A percentile compares a stretch with the other conserved stretches of the same genome.
These are phyloP conservation scores for Tyrannus savana DNA, from an alignment of 2,113 vertebrate genomes.

Conservation along the genomic window DNA sequence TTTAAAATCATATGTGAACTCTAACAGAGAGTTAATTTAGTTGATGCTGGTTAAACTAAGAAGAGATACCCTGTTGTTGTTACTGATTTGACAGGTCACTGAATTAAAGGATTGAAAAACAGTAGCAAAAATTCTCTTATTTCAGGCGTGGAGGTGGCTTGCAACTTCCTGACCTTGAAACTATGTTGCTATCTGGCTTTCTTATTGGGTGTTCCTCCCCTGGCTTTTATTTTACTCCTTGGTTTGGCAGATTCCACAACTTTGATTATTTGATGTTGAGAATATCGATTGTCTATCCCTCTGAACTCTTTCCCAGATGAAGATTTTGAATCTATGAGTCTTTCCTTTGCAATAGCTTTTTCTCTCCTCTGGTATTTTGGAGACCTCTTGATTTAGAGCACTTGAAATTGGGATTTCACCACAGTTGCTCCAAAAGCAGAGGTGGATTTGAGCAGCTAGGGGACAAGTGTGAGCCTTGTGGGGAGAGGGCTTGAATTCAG, in stretches of 20 bases:
- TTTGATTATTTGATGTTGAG: not conserved
- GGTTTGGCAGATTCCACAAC: not conserved
- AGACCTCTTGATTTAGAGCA: not conserved
- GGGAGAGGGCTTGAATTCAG: not conserved
- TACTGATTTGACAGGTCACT: not conserved
- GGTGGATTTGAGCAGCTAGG: not conserved
- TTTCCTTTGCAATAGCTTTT: not conserved
- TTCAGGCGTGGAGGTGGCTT: not conserved
- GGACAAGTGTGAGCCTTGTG: not conserved
- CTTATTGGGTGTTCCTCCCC: accelerated
- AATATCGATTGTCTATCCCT: not conserved
- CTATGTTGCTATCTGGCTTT: not conserved
- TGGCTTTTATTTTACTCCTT: not conserved
- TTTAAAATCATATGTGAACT: not conserved
- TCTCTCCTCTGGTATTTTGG: not conserved
- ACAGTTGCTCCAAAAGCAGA: not conserved
- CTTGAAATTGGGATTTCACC: not conserved
- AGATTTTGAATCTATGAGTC: not conserved
- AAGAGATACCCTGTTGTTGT: not conserved
- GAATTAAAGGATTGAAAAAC: not conserved
- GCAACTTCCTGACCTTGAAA: not conserved
- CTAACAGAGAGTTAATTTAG: not conserved
- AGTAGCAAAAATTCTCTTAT: not conserved
- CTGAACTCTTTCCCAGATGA: not conserved
- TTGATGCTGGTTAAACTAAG: not conserved